These are phyloP conservation scores for Oxyura jamaicensis DNA, from an alignment of 2,113 vertebrate species.

Conservation along the genomic window DNA sequence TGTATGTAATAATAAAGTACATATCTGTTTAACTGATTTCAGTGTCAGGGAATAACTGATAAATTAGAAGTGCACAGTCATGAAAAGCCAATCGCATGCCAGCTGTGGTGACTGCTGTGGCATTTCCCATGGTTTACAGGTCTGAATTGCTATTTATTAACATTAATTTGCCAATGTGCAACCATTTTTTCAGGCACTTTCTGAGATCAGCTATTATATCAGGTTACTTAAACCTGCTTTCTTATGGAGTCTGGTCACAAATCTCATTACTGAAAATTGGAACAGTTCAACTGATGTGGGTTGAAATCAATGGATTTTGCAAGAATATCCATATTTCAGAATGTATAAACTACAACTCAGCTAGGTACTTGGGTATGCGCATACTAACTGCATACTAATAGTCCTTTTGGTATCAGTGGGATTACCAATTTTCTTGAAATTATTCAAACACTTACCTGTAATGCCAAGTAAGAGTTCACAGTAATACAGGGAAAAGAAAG, in stretches of 20 bases:
- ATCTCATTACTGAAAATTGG: slow-evolving; percentile 6
- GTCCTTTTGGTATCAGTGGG: neutral
- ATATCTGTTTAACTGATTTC: neutral
- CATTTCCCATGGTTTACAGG: neutral
- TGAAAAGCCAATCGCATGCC: neutral
- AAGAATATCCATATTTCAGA: neutral
- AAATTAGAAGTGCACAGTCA: neutral
- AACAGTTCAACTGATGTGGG: neutral
- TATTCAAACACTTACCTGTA: neutral
- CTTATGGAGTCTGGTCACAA: neutral
- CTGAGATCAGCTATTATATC: neutral
- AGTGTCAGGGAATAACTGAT: neutral
- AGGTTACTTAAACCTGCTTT: neutral
- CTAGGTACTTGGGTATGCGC: neutral
- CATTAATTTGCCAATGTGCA: neutral
- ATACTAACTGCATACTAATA: neutral
- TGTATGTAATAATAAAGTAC: neutral
- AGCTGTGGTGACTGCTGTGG: neutral
- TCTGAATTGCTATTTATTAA: neutral
- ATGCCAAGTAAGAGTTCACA: neutral
- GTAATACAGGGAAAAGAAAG: neutral
- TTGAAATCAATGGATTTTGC: slow-evolving; percentile 6
- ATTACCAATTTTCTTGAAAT: neutral
- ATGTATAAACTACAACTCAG: neutral
- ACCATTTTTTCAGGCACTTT: neutral